Evolutionary conservation across 2,888 invertebrate genomes (phyloP), one percentile per base, ranked within the genome.

Genomic region (Lysandra bellargus): DNA sequence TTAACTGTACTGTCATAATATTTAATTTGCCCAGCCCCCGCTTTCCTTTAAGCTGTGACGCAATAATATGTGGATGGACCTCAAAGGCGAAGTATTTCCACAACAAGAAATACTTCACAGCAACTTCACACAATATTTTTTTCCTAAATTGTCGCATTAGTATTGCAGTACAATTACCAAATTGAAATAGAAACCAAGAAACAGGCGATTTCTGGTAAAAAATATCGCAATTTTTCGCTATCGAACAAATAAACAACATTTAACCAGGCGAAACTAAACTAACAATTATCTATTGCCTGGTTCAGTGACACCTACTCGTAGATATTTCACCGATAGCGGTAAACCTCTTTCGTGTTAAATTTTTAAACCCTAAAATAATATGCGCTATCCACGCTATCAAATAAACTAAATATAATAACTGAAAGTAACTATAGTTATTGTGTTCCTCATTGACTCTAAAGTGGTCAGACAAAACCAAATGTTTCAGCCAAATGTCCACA

Each of bases 231-330:
- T 53, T 76, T 33, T 57, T 57, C 76, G 37, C 57, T 76, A 53
- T 57, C 30, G 53, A 76, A 76, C 57, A 57, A 53, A 57, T 76
- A 76, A 44, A 74, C 74, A 23, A 53, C 75, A 53, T 4, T 37
- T 7, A 78, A 76, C 57, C 64, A 76, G n/a, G 64, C 37, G 64
- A 80, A 79, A 79, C 79, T 78, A 80, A 80, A 79, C 78, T 61
- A 75, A 75, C 72, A 78, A 80, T 80, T 79, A 80, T 80, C 82
- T 79, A 80, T n/a, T 75, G 79, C 79, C 80, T 80, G 79, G 82
- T 81, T 82, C 81, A 80, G 79, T 81, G 81, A 82, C 81, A 82
- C 80, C 78, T 60, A 33, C 64, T 23, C 23, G 23, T 23, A 23
- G 0, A 64, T 64, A 64, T 30, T 64, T 30, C 64, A 64, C 30